Conservation (phyloP, 2,113 vertebrate species). For the Rhipidura dahli region DNA sequence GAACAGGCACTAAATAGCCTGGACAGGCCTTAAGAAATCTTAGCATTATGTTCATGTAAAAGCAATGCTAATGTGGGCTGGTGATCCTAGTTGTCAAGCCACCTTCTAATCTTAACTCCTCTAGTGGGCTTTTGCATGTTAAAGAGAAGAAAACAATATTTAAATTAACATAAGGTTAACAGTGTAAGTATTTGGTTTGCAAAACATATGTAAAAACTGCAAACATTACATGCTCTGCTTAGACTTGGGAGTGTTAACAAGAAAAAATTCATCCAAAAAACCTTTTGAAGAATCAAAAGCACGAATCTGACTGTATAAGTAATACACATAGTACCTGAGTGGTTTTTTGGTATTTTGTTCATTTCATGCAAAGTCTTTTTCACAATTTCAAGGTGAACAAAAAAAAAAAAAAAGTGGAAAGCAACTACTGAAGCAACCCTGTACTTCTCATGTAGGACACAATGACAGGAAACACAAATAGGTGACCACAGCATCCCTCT, state of each 20-base stretch:
- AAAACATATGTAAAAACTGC: not conserved
- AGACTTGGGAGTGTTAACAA: not conserved
- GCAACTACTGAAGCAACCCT: not conserved
- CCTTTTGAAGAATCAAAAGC: not conserved
- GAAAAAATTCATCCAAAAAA: not conserved
- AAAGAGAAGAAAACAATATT: not conserved
- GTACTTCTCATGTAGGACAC: not conserved
- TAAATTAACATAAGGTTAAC: slow-evolving; percentile 5
- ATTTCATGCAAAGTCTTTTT: not conserved
- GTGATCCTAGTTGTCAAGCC: not conserved
- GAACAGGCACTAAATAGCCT: not conserved
- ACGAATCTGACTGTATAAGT: not conserved
- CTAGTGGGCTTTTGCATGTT: not conserved
- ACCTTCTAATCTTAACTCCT: not conserved
- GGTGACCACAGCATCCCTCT: not conserved
- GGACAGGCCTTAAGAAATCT: not conserved
- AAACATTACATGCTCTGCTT: not conserved
- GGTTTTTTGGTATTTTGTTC: not conserved
- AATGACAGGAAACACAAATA: not conserved
- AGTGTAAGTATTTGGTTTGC: not conserved
- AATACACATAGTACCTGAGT: not conserved
- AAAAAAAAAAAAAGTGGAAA: not conserved
- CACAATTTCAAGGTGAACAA: not conserved
- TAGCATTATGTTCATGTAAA: fast-evolving
- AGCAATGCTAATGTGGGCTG: not conserved